phyloP scores from a whole-genome alignment of 2,888 invertebrate species.

The Drosophila peninsularis region DNA sequence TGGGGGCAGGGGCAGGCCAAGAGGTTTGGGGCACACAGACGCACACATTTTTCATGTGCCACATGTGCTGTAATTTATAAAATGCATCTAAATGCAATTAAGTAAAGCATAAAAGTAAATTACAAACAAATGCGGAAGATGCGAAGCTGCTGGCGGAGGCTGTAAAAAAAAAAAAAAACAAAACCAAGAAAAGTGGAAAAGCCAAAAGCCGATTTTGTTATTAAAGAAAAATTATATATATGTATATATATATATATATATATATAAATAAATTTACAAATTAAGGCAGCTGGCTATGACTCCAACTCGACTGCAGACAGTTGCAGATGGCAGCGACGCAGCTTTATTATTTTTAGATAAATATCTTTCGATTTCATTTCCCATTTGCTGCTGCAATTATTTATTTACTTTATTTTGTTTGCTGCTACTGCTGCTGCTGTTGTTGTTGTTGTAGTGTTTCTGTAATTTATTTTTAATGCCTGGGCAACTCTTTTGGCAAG shows the following conservation, averaged over 20 bases:
- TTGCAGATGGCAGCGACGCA: slow-evolving; percentile 52
- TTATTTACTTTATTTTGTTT: slow-evolving; percentile 71
- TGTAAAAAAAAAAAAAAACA: slow-evolving; percentile 11
- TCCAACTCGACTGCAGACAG: slow-evolving; percentile 18
- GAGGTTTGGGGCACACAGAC: not conserved
- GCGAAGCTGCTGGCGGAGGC: slow-evolving; percentile 41
- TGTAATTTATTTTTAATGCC: slow-evolving; percentile 71
- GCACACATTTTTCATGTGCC: slow-evolving; percentile 34
- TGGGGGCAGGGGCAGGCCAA: not conserved
- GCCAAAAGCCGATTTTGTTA: slow-evolving; percentile 66
- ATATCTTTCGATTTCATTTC: slow-evolving; percentile 76
- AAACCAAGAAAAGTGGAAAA: slow-evolving; percentile 11
- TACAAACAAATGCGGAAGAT: slow-evolving; percentile 80
- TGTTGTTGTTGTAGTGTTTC: slow-evolving; percentile 20
- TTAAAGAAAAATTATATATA: slow-evolving; percentile 40
- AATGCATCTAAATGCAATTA: slow-evolving; percentile 82
- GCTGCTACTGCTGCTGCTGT: slow-evolving; percentile 2
- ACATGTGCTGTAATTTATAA: slow-evolving; percentile 76
- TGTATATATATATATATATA: slow-evolving; percentile 21
- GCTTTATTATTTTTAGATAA: slow-evolving; percentile 80
- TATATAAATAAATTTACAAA: slow-evolving; percentile 61
- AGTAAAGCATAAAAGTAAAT: slow-evolving; percentile 81
- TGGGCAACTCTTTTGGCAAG: slow-evolving; percentile 51
- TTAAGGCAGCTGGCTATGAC: slow-evolving; percentile 66
- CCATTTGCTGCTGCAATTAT: slow-evolving; percentile 58